Evolutionary conservation across 2,113 vertebrate genomes (phyloP), one percentile per base, ranked within the genome.

Genomic region (Tychaedon coryphoeus): DNA sequence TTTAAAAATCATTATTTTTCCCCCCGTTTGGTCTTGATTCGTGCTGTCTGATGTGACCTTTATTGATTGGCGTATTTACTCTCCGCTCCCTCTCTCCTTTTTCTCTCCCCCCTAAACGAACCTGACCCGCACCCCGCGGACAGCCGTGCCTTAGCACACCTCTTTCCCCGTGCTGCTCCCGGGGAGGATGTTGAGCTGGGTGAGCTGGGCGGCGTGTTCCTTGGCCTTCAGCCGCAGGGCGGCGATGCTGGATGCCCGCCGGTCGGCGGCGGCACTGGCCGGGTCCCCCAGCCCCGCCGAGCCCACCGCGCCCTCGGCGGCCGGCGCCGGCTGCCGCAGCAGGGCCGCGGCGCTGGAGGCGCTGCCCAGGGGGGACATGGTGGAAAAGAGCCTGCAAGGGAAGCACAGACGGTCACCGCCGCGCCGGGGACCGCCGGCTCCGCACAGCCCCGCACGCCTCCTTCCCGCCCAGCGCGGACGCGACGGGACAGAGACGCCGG

Each of bases 151-250:
- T 99, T 98, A 99, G 98, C 99, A 99, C 98, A 99, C 99, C 98
- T 99, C 99, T 98, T 99, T 99, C 97, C 99, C 99, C 58, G 99
- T 94, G 94, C 98, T 98, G 96, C 97, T 98, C 36, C 98, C 93
- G n/a, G 99, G 99, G 97, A 99, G 98, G 97, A 99, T 99, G 98
- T 99, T 99, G 93, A 99, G 99, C 98, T 99, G 99, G 93, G 99
- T 99, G 95, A 99, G 98, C 98, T 99, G 99, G 71, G 99, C 99
- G 12, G 88, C 88, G 88, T 90, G 88, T 36, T 90, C 88, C 88
- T 90, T 90, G 71, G 88, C 88, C 71, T 83, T 90, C 71, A 90
- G 79, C 88, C 88, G 88, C 88, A 90, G 88, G 76, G 88, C 88
- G 71, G 87, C 87, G 71, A 90, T 90, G 87, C 87, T 90, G 78